phyloP scores from a whole-genome alignment of 2,888 invertebrate genomes.

The Eretmocerus hayati region DNA sequence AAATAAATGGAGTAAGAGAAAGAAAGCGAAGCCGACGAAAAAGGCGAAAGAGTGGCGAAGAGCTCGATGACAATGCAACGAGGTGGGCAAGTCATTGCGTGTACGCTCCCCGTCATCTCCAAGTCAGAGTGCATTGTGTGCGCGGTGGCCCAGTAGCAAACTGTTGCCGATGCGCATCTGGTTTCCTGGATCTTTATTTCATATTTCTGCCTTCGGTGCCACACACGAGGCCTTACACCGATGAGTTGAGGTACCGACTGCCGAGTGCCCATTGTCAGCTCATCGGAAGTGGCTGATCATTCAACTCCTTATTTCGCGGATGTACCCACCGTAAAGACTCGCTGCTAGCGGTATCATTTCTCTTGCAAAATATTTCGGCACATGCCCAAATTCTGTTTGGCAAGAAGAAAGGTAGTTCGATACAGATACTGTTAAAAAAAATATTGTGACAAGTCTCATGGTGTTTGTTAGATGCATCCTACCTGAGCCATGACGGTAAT shows the following conservation, averaged over 20 bases:
- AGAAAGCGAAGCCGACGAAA: neutral
- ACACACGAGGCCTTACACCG: too few species aligned
- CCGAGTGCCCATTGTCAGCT: too few species aligned
- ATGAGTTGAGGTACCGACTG: too few species aligned
- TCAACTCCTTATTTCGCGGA: conserved; percentile 15
- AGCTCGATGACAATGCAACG: neutral
- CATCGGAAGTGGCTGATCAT: conserved; percentile 21
- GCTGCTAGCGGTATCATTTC: too few species aligned
- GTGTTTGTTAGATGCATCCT: too few species aligned
- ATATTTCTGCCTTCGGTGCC: neutral
- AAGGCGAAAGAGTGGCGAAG: neutral
- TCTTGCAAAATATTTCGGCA: too few species aligned
- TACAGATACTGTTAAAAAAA: neutral
- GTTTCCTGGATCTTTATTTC: too few species aligned
- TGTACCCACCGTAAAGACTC: too few species aligned
- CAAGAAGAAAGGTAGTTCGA: neutral
- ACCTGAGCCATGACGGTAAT: too few species aligned
- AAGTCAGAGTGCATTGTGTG: neutral
- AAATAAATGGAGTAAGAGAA: neutral
- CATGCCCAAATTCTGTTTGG: neutral
- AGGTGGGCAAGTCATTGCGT: neutral
- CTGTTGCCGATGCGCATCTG: neutral
- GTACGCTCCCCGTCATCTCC: neutral
- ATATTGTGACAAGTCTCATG: too few species aligned
- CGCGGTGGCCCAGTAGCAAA: neutral